phyloP scores from a whole-genome alignment of 2,888 invertebrate species.

The Lysandra coridon region DNA sequence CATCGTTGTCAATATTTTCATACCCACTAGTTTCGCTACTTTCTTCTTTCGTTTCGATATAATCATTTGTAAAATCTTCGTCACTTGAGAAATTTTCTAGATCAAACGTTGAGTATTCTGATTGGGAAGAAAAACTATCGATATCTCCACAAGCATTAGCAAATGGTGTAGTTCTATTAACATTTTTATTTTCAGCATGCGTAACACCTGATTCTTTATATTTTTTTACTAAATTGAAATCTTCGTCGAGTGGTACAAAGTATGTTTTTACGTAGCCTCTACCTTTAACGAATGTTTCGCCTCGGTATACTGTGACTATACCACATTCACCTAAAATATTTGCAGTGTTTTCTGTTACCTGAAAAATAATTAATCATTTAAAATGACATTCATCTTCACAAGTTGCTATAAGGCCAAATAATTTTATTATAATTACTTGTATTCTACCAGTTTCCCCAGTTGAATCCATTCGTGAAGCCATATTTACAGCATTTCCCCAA shows the following conservation, averaged over 20 bases:
- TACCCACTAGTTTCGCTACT: constrained; percentile 34
- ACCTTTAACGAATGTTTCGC: constrained; percentile 87
- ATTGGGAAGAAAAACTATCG: constrained; percentile 43
- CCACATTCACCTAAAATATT: constrained; percentile 83
- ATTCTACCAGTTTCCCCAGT: constrained; percentile 90
- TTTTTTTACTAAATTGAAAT: constrained; percentile 75
- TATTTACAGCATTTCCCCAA: constrained; percentile 98
- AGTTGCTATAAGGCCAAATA: no score
- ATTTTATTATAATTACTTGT: constrained; percentile 75
- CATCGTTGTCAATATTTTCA: constrained; percentile 34
- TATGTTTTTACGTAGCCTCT: constrained; percentile 85
- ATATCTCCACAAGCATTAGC: constrained; percentile 35
- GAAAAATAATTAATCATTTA: constrained; percentile 33
- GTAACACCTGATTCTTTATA: constrained; percentile 51
- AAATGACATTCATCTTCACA: background rate
- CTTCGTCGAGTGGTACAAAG: constrained; percentile 84
- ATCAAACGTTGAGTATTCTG: constrained; percentile 48
- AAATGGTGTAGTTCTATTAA: background rate
- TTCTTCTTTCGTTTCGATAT: constrained; percentile 26
- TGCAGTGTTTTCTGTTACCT: constrained; percentile 88
- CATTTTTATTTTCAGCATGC: background rate
- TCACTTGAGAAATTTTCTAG: constrained; percentile 47
- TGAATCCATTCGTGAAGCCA: constrained; percentile 97
- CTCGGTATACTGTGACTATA: constrained; percentile 85
- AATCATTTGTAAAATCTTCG: constrained; percentile 20